phyloP scores from a whole-genome alignment of 2,888 invertebrate species.

The Fragum whitleyi region DNA sequence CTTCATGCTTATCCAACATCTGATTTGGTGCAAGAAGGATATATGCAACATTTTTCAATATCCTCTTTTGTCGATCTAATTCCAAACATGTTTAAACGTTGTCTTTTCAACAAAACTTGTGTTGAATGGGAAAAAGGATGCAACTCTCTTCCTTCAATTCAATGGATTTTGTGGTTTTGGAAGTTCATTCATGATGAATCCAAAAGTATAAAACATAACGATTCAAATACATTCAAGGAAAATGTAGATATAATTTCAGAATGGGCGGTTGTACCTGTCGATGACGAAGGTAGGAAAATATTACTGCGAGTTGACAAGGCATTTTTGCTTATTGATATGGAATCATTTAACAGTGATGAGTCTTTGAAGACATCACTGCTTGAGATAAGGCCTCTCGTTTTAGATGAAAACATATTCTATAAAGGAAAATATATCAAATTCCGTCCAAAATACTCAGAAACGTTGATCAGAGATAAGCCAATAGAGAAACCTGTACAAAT shows the following conservation, averaged over 20 bases:
- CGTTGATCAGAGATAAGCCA: no score
- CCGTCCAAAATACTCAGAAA: no score
- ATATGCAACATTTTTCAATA: background rate
- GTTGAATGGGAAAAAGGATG: constrained; percentile 1
- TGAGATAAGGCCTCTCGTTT: background rate
- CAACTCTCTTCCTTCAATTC: background rate
- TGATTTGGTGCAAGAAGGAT: background rate
- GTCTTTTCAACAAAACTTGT: background rate
- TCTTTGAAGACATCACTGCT: background rate
- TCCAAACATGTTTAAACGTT: background rate
- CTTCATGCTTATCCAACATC: background rate
- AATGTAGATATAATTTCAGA: background rate
- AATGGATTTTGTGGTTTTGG: constrained; percentile 20
- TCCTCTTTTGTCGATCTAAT: constrained; percentile 19
- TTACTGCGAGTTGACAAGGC: background rate
- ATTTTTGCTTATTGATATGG: background rate
- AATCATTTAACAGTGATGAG: background rate
- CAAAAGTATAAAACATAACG: background rate
- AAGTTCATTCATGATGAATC: constrained; percentile 9
- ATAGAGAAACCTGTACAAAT: no score
- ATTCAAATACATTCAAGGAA: background rate
- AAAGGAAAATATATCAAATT: background rate
- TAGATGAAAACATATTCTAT: background rate
- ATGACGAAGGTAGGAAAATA: background rate
- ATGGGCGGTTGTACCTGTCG: constrained; percentile 2